Evolutionary conservation across 1,140 invertebrate species (phyloP).

Genomic region (Drosophila trapezifrons): DNA sequence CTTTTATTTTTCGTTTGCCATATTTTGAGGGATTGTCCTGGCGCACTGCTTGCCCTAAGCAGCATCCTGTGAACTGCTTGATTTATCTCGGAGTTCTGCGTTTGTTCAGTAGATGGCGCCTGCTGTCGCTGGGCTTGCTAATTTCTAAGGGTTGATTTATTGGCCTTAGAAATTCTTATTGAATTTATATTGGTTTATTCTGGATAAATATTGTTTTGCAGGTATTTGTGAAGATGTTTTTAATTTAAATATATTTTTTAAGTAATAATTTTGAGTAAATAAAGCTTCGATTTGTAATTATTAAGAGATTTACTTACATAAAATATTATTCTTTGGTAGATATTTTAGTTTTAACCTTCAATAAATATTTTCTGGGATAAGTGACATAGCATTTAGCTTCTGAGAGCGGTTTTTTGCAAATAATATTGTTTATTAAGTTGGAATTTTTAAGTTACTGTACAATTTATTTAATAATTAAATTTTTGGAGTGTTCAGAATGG

Average conservation of each 20-base stretch:
- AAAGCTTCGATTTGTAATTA: no score
- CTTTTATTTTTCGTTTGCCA: conserved; percentile 13
- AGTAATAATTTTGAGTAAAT: neutral
- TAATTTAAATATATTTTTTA: neutral
- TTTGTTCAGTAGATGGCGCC: conserved; percentile 61
- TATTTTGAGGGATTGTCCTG: conserved; percentile 16
- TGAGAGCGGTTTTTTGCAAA: neutral
- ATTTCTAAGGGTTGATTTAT: conserved; percentile 27
- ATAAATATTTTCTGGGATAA: conserved; percentile 8
- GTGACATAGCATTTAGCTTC: conserved; percentile 10
- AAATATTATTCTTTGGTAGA: no score
- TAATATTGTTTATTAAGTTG: neutral
- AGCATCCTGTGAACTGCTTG: conserved; percentile 53
- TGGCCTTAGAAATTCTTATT: neutral
- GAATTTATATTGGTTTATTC: neutral
- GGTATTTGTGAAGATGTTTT: neutral
- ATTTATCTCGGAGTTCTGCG: conserved; percentile 29
- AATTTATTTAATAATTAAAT: neutral
- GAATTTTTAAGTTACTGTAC: neutral
- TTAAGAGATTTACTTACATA: no score
- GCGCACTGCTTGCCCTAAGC: conserved; percentile 51
- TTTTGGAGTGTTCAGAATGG: no score
- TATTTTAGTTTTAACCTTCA: no score
- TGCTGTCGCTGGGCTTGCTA: neutral
- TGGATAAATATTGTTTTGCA: neutral